Evolutionary conservation across 2,797 vertebrate genomes (phyloP).

Genomic region (Lepilemur ruficaudatus): DNA sequence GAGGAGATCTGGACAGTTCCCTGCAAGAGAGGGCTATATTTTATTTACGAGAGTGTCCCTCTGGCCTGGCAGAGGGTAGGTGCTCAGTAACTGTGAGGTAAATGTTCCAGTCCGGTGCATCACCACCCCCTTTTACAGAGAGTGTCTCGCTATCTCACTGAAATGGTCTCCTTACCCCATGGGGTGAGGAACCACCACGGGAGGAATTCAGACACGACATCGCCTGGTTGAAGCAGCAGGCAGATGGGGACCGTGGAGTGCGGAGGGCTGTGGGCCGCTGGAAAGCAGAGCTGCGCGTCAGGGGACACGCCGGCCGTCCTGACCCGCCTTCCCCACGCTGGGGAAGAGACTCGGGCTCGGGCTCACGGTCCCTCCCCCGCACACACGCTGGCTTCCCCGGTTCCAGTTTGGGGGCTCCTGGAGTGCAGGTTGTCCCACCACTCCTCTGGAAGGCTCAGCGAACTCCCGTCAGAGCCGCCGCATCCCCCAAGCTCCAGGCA

Average conservation of each 20-base stretch:
- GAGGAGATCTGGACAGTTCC: background rate
- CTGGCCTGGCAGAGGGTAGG: background rate
- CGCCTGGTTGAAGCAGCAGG: background rate
- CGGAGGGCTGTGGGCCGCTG: background rate
- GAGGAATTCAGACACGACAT: background rate
- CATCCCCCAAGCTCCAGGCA: background rate
- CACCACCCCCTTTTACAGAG: background rate
- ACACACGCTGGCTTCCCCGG: background rate
- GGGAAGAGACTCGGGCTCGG: background rate
- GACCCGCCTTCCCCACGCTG: background rate
- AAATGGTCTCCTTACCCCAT: background rate
- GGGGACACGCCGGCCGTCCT: background rate
- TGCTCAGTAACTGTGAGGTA: background rate
- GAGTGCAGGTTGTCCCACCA: background rate
- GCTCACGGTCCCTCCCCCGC: rapidly evolving
- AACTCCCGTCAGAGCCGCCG: background rate
- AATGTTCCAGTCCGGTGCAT: background rate
- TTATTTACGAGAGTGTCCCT: background rate
- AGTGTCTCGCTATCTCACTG: background rate
- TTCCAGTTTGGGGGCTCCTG: background rate
- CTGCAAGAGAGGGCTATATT: background rate
- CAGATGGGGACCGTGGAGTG: background rate
- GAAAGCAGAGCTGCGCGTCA: background rate
- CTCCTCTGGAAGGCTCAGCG: background rate
- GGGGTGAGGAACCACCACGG: background rate